These are phyloP conservation scores for Amphipoea oculea DNA, from an alignment of 2,888 invertebrate species.

Conservation along the genomic window DNA sequence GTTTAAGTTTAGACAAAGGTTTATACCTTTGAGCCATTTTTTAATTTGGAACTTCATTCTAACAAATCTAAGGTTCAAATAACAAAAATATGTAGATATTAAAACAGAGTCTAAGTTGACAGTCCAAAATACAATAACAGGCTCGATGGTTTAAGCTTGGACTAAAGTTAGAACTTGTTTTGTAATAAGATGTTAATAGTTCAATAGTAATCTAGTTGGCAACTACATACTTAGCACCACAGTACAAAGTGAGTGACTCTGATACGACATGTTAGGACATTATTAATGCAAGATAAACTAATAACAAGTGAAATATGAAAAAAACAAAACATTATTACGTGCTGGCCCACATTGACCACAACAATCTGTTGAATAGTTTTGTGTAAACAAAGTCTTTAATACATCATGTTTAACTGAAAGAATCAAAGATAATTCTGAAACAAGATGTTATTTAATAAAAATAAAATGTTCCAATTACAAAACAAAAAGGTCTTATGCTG, in stretches of 20 bases:
- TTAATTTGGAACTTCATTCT: too few species aligned
- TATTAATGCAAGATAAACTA: not conserved
- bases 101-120: too few species aligned
- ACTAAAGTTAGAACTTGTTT: not conserved
- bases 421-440: slow-evolving; percentile 28
- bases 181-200: not conserved
- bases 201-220: not conserved
- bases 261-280: not conserved
- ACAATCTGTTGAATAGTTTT: slow-evolving; percentile 3
- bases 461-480: not conserved
- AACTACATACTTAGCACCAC: not conserved
- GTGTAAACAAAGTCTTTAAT: not conserved
- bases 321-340: slow-evolving; percentile 19
- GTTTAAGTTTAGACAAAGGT: too few species aligned
- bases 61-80: too few species aligned
- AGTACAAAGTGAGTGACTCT: not conserved
- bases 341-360: slow-evolving; percentile 12
- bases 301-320: not conserved
- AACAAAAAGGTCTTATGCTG: too few species aligned
- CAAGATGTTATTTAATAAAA: slow-evolving; percentile 2
- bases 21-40: too few species aligned
- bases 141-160: not conserved
- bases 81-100: too few species aligned
- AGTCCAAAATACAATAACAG: too few species aligned
- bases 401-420: slow-evolving; percentile 13